Evolutionary conservation across 2,797 vertebrate genomes (phyloP), one percentile per base, ranked within the genome.

Genomic region (Rallus crepitans): DNA sequence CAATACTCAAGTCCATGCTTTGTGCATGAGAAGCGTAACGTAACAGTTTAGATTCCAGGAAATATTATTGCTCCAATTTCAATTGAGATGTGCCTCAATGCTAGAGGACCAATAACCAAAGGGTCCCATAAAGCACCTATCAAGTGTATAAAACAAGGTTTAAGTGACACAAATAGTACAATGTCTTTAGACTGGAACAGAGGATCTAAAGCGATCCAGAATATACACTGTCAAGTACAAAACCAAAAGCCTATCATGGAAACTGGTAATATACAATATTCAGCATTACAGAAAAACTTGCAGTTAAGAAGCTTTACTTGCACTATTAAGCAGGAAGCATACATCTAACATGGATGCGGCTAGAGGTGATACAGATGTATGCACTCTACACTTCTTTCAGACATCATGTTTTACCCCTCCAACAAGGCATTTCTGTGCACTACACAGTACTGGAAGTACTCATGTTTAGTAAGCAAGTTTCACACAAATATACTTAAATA

Each of bases 351-450:
- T 19, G 33, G 95, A 89, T 55, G 68, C 24, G 3, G 70, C 88
- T 89, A 87, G 61, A 84, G 53, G 31, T 65, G 61, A 86, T 53
- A 73, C 77, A 89, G 90, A 95, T 33, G 86, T 95, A 95, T 90
- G 90, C 88, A 0, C 77, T 68, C 60, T 77, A 93, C 85, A 72
- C 87, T 94, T 89, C 83, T 60, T 71, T 93, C 77, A 66, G 30
- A 69, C 69, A 60, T 69, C 56, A 57, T 11, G 5, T 81, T 79
- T 82, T 66, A 81, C 59, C 39, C 42, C 57, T 95, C 73, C 66
- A 90, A 91, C 56, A 95, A 95, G 93, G 93, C 83, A 94, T 94
- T 95, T 87, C 83, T 92, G 83, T 84, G 87, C 83, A 93, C 39
- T 80, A 91, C 37, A 78, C 31, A 48, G 45, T 77, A 92, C 47